Conservation (phyloP, 2,113 vertebrate genomes). For the Struthio camelus region DNA sequence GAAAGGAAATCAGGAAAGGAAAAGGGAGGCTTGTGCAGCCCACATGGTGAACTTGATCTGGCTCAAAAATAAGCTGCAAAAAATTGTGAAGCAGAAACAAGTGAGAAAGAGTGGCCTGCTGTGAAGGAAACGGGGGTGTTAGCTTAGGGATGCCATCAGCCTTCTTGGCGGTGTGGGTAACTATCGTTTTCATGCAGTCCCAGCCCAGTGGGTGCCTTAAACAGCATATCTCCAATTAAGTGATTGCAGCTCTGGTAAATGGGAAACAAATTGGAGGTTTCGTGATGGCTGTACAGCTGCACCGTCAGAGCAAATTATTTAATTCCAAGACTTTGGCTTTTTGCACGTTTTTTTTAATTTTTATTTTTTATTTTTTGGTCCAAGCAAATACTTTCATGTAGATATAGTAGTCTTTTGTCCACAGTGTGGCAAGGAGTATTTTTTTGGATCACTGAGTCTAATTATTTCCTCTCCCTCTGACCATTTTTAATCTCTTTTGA, state of each 20-base stretch:
- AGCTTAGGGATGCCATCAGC: neutral
- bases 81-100: neutral
- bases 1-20: slow-evolving; percentile 26
- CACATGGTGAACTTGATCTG: neutral
- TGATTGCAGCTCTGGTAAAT: neutral
- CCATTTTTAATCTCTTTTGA: neutral
- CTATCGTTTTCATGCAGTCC: neutral
- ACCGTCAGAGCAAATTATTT: neutral
- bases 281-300: neutral
- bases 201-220: neutral
- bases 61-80: neutral
- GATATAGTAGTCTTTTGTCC: neutral
- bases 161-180: neutral
- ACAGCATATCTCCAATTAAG: neutral
- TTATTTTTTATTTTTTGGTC: neutral
- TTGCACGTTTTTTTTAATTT: neutral
- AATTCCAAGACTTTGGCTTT: neutral
- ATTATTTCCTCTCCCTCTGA: no score
- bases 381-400: neutral
- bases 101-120: neutral
- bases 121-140: neutral
- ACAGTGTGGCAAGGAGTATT: neutral
- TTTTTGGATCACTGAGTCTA: neutral
- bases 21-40: slow-evolving; percentile 5
- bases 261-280: neutral